Conservation (phyloP, 2,888 invertebrate genomes). For the Altica lythri region DNA sequence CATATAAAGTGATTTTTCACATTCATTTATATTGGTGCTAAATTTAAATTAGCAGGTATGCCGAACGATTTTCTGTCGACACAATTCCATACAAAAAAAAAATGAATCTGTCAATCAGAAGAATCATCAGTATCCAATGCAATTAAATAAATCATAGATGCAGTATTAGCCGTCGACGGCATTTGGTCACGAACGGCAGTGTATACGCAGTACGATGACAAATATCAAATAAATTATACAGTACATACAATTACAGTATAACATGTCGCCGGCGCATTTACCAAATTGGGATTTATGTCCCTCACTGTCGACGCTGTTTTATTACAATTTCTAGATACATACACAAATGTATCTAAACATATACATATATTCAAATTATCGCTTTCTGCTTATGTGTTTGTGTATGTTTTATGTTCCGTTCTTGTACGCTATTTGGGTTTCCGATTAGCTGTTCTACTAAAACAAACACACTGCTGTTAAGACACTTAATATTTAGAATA, state of each 20-base stretch:
- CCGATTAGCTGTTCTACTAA: too few relatives aligned
- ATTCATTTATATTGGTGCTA: too few relatives aligned
- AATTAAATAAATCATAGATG: constrained; percentile 19
- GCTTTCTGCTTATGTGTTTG: constrained; percentile 14
- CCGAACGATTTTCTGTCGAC: too few relatives aligned
- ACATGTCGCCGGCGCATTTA: constrained; percentile 28
- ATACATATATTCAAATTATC: constrained; percentile 19
- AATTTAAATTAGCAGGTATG: too few relatives aligned
- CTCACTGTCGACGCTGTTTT: constrained; percentile 24
- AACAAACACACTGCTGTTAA: too few relatives aligned
- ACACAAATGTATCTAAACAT: constrained; percentile 22
- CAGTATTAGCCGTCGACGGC: constrained; percentile 9
- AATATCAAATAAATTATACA: constrained; percentile 36
- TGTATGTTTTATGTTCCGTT: too few relatives aligned
- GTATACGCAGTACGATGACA: constrained; percentile 30
- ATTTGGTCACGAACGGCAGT: constrained; percentile 3
- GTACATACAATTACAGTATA: constrained; percentile 30
- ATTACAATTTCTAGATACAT: constrained; percentile 14
- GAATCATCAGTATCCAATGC: background rate
- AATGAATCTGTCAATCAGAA: too few relatives aligned
- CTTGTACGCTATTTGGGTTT: too few relatives aligned
- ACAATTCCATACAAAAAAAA: too few relatives aligned
- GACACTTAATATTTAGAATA: too few relatives aligned
- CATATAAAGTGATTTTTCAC: too few relatives aligned
- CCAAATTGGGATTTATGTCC: constrained; percentile 31